These are phyloP conservation scores for Aurelia sp. DNA, from an alignment of 30 jellyfish, hydroid and myxozoan species.

Conservation along the genomic window DNA sequence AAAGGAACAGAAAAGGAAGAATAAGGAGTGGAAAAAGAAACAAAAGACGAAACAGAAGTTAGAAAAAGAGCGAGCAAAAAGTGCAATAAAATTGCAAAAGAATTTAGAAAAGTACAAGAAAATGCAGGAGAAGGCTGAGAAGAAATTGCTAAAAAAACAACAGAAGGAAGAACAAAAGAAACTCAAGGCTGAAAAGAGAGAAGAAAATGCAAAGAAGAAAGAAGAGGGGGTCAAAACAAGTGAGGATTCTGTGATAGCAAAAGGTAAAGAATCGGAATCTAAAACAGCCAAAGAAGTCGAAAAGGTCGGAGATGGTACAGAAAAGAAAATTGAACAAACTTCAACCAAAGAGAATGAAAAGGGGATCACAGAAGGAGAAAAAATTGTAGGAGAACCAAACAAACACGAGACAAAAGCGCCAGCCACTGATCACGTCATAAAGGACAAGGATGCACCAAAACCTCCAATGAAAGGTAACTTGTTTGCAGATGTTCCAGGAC, in stretches of 20 bases:
- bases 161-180: neutral
- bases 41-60: neutral
- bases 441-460: too few species aligned
- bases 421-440: too few species aligned
- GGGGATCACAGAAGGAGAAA: too few species aligned
- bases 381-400: too few species aligned
- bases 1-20: neutral
- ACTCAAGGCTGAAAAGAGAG: neutral
- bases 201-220: neutral
- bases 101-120: neutral
- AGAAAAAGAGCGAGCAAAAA: constrained; percentile 2
- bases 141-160: neutral
- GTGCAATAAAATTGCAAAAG: neutral
- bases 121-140: neutral
- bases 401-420: too few species aligned
- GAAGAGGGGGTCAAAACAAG: neutral
- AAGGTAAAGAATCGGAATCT: neutral
- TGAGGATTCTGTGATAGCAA: neutral
- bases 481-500: too few species aligned
- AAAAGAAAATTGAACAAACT: neutral
- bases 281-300: neutral
- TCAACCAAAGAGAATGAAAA: neutral
- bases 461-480: too few species aligned
- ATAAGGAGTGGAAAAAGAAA: constrained; percentile 4
- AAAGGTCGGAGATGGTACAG: neutral